phyloP scores from a whole-genome alignment of 1,140 invertebrate genomes.

The Diorhabda elongata region DNA sequence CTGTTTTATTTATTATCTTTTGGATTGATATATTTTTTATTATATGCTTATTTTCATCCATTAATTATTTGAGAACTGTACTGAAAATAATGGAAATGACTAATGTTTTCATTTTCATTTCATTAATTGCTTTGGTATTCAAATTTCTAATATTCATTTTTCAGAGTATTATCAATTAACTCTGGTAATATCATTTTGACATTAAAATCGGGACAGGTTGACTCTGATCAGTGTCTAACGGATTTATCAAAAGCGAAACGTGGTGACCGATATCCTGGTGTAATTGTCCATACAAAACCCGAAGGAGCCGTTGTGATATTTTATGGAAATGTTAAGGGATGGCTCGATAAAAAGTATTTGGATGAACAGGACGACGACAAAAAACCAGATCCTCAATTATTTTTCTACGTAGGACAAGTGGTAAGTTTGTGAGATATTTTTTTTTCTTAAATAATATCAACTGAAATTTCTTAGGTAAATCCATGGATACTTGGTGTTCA shows the following conservation, averaged over 20 bases:
- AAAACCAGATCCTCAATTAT: slow-evolving; percentile 45
- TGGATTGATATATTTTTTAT: no score
- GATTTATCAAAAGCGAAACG: slow-evolving; percentile 49
- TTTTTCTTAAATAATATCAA: background rate
- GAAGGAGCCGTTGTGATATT: slow-evolving; percentile 57
- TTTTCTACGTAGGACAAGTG: slow-evolving; percentile 59
- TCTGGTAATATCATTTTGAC: slow-evolving; percentile 49
- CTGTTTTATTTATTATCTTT: no score
- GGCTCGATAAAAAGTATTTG: slow-evolving; percentile 53
- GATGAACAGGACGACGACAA: slow-evolving; percentile 43
- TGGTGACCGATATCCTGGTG: slow-evolving; percentile 54
- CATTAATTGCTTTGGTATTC: no score
- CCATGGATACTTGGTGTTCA: slow-evolving; percentile 18
- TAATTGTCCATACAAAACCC: slow-evolving; percentile 49
- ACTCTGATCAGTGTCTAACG: slow-evolving; percentile 50
- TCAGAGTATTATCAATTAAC: slow-evolving; percentile 26
- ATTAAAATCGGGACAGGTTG: slow-evolving; percentile 55
- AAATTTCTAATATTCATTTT: slow-evolving; percentile 8
- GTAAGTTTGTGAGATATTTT: slow-evolving; percentile 44
- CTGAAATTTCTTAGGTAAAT: slow-evolving; percentile 24
- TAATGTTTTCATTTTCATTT: no score
- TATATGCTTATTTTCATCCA: no score
- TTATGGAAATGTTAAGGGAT: slow-evolving; percentile 57
- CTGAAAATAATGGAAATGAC: no score
- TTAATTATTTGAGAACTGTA: no score